Conservation (phyloP, 1,140 invertebrate species). For the Eueides isabella region DNA sequence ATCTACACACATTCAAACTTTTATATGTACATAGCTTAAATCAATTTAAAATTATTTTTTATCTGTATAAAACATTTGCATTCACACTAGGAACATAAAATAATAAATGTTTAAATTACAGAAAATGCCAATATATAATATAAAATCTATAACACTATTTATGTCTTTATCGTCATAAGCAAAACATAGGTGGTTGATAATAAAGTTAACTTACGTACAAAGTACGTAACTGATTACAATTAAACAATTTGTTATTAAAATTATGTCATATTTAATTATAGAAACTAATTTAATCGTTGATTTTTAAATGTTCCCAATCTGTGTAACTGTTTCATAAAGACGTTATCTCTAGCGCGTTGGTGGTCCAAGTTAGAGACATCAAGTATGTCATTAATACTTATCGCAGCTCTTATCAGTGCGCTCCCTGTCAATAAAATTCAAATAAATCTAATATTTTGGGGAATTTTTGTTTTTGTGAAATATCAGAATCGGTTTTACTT, state of each 20-base stretch:
- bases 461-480: not conserved
- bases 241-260: conserved; percentile 12
- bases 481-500: not conserved
- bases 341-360: conserved; percentile 19
- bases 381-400: conserved; percentile 19
- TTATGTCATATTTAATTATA: conserved; percentile 6
- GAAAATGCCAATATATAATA: no score
- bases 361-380: conserved; percentile 18
- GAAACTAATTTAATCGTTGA: not conserved
- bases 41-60: no score
- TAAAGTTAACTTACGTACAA: not conserved
- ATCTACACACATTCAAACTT: no score
- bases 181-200: no score
- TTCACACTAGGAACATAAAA: no score
- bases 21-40: no score
- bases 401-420: not conserved
- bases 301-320: conserved; percentile 11
- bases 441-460: conserved; percentile 17
- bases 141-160: no score
- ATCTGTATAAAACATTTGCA: no score
- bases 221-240: not conserved
- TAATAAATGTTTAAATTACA: no score
- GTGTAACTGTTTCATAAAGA: conserved; percentile 12
- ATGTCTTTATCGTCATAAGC: no score
- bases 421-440: conserved; percentile 21